These are phyloP conservation scores for Drosophila seguyi DNA, from an alignment of 1,140 invertebrate genomes.

Conservation along the genomic window DNA sequence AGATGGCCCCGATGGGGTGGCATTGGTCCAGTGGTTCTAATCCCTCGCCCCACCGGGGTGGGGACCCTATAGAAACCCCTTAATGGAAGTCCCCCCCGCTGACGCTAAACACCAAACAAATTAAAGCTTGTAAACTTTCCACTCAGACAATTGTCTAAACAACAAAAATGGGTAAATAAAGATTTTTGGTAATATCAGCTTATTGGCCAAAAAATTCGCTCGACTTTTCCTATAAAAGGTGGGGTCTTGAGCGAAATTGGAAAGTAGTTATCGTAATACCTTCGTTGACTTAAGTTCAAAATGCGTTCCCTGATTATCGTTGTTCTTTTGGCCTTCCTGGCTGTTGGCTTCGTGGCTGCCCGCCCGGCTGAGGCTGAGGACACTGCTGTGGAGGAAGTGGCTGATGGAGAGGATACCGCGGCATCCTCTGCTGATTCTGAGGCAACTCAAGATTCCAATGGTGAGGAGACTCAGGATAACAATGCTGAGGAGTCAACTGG, in stretches of 20 bases:
- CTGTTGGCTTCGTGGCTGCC: conserved; percentile 32
- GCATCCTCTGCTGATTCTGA: neutral
- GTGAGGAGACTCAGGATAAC: neutral
- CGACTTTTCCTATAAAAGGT: conserved; percentile 24
- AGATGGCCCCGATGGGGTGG: conserved; percentile 8
- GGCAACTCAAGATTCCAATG: neutral
- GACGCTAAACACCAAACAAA: neutral
- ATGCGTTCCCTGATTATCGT: conserved; percentile 37
- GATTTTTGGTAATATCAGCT: conserved; percentile 10
- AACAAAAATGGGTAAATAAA: conserved; percentile 1
- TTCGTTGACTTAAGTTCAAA: conserved; percentile 12
- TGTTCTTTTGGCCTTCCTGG: conserved; percentile 43
- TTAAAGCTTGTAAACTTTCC: conserved; percentile 41
- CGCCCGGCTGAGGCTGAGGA: conserved; percentile 33
- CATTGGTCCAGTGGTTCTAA: conserved; percentile 12
- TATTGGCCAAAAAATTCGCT: conserved; percentile 9
- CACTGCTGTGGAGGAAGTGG: neutral
- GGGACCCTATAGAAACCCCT: neutral
- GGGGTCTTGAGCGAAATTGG: neutral
- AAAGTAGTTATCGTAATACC: conserved; percentile 30
- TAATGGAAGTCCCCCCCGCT: neutral
- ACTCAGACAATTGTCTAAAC: conserved; percentile 42
- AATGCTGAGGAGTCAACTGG: conserved; percentile 1
- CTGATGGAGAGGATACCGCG: neutral
- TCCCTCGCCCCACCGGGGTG: neutral